A percentile compares a stretch with the other conserved stretches of the same genome.
Evolutionary conservation across 2,888 invertebrate species (phyloP).

Genomic region (Agrotis clavis): DNA sequence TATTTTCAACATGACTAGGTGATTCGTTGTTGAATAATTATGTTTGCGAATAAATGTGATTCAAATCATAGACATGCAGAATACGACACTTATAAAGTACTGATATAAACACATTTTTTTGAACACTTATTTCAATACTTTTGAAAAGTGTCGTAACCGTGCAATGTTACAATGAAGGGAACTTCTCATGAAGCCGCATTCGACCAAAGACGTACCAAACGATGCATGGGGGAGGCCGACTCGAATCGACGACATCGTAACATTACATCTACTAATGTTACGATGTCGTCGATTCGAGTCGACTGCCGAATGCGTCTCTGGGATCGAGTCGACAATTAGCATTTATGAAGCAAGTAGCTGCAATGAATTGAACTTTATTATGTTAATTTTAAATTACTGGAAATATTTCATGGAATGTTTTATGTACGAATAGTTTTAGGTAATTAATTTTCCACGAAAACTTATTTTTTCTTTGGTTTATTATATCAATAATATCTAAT

Average conservation of each 20-base stretch:
- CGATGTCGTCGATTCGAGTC: too few species aligned
- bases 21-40: not conserved
- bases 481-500: conserved; percentile 35
- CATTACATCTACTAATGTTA: too few species aligned
- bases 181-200: not conserved
- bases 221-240: not conserved
- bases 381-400: conserved; percentile 15
- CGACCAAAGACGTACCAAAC: not conserved
- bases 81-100: not conserved
- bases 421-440: conserved; percentile 25
- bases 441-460: not conserved
- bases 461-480: conserved; percentile 61
- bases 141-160: conserved; percentile 1
- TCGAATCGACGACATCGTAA: not conserved
- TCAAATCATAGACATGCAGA: not conserved
- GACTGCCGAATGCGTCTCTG: not conserved
- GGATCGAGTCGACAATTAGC: not conserved
- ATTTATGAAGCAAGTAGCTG: not conserved
- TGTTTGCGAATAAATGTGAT: not conserved
- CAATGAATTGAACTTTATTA: conserved; percentile 10
- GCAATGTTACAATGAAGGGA: not conserved
- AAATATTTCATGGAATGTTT: conserved; percentile 57
- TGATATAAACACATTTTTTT: too few species aligned
- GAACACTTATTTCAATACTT: too few species aligned
- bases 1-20: not conserved